Conservation (phyloP, 1,140 invertebrate species). For the Drosophila littoralis region DNA sequence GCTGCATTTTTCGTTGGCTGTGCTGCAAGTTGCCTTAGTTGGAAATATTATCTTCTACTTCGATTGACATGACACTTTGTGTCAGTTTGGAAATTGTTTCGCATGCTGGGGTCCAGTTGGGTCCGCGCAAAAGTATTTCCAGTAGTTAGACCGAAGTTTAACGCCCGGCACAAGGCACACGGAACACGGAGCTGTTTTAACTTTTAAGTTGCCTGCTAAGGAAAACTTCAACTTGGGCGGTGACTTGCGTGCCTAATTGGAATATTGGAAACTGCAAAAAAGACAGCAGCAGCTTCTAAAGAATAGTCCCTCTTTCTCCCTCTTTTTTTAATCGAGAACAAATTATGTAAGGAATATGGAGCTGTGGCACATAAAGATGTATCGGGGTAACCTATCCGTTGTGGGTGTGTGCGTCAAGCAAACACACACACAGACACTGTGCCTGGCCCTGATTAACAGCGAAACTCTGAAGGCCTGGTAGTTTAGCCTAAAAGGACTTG, state of each 20-base stretch:
- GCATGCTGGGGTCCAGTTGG: slow-evolving; percentile 33
- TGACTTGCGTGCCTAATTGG: slow-evolving; percentile 63
- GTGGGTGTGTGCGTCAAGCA: too few species aligned
- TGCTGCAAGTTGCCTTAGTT: slow-evolving; percentile 27
- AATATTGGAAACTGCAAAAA: slow-evolving; percentile 47
- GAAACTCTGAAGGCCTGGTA: slow-evolving; percentile 35
- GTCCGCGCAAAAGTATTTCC: slow-evolving; percentile 42
- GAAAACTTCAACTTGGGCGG: slow-evolving; percentile 45
- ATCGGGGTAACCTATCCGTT: too few species aligned
- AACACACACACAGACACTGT: not conserved
- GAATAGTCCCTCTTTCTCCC: not conserved
- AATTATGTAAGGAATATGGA: not conserved
- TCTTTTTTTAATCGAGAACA: not conserved
- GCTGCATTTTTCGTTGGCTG: slow-evolving; percentile 16
- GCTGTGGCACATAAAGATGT: too few species aligned
- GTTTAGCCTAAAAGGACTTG: slow-evolving; percentile 63
- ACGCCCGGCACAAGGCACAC: slow-evolving; percentile 1
- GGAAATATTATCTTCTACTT: slow-evolving; percentile 72
- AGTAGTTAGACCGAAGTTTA: slow-evolving; percentile 53
- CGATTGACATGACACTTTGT: slow-evolving; percentile 82
- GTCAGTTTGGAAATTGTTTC: slow-evolving; percentile 71
- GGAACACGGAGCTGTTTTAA: slow-evolving; percentile 14
- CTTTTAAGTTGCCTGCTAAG: slow-evolving; percentile 45
- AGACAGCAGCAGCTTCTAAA: not conserved
- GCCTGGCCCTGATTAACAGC: slow-evolving; percentile 67